Percentiles rank a stretch among this genome's conserved stretches.
These are phyloP conservation scores for Diadegma fenestrale DNA, from an alignment of 2,888 invertebrate species.

Conservation along the genomic window DNA sequence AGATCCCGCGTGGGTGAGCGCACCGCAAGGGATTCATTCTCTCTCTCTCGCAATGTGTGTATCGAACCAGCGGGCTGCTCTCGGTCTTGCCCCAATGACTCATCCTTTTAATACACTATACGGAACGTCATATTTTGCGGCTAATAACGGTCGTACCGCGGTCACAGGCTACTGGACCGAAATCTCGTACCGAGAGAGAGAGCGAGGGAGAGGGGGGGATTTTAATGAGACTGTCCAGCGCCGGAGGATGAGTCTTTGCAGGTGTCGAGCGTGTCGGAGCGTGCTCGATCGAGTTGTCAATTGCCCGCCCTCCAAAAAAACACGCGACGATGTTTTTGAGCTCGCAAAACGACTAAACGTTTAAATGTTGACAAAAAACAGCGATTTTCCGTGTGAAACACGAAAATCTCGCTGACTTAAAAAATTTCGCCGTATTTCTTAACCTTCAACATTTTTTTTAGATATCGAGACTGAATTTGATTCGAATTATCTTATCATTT, in stretches of 20 bases:
- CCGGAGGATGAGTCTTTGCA: constrained; percentile 35
- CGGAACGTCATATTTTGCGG: constrained; percentile 75
- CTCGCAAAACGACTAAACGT: no score
- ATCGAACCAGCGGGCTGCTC: constrained; percentile 16
- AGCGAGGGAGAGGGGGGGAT: background rate
- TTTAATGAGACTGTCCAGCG: constrained; percentile 22
- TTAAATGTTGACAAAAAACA: background rate
- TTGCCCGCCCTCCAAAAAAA: background rate
- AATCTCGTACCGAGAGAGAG: background rate
- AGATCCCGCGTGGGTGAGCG: constrained; percentile 74
- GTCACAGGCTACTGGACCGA: constrained; percentile 39
- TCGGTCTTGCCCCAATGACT: constrained; percentile 72
- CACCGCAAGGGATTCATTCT: constrained; percentile 70
- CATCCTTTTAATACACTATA: constrained; percentile 76
- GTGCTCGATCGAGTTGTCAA: constrained; percentile 51
- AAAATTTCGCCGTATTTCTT: background rate
- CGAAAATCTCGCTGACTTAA: background rate
- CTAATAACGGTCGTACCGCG: constrained; percentile 55
- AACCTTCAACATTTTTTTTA: background rate
- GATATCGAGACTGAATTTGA: no score
- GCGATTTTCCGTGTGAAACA: background rate
- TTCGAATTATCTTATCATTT: no score
- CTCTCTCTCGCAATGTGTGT: background rate
- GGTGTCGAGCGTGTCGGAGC: constrained; percentile 42
- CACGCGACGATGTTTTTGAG: no score